phyloP scores from a whole-genome alignment of 2,888 invertebrate species.

The Xiphydria camelus region DNA sequence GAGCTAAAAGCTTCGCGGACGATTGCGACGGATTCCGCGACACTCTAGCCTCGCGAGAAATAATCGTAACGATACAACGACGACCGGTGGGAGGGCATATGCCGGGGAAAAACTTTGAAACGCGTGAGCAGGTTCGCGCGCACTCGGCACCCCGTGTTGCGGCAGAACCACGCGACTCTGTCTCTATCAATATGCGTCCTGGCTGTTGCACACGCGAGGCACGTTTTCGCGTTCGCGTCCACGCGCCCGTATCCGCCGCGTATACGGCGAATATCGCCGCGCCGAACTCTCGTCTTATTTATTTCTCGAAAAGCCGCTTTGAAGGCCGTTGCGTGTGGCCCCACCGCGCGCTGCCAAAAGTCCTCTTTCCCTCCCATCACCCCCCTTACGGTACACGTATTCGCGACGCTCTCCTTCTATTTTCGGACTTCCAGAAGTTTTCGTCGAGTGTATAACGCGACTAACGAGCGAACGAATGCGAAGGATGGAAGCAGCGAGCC shows the following conservation, averaged over 20 bases:
- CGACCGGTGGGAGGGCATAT: neutral
- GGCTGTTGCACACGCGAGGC: constrained; percentile 36
- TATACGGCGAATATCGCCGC: constrained; percentile 30
- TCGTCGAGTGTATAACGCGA: no score
- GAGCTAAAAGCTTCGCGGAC: no score
- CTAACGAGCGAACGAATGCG: no score
- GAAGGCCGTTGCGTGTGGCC: constrained; percentile 18
- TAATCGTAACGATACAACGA: no score
- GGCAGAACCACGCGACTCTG: constrained; percentile 11
- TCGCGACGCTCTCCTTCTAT: no score
- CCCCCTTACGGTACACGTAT: no score
- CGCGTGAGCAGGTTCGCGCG: constrained; percentile 10
- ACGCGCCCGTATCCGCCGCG: constrained; percentile 27
- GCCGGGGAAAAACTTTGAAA: neutral
- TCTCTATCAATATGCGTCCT: constrained; percentile 37
- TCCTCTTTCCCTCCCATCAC: no score
- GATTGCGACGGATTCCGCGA: no score
- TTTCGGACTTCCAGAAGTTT: no score
- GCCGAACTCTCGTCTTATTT: constrained; percentile 1
- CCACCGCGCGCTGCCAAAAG: constrained; percentile 13
- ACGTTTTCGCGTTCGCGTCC: constrained; percentile 34
- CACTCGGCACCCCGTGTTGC: no score
- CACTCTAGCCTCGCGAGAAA: no score
- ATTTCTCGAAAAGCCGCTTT: constrained; percentile 8
- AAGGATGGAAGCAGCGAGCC: no score